A percentile compares a stretch with the other conserved stretches of the same genome.
These are phyloP conservation scores for Apocrypta bakeri DNA, from an alignment of 1,140 invertebrate species.

Conservation along the genomic window DNA sequence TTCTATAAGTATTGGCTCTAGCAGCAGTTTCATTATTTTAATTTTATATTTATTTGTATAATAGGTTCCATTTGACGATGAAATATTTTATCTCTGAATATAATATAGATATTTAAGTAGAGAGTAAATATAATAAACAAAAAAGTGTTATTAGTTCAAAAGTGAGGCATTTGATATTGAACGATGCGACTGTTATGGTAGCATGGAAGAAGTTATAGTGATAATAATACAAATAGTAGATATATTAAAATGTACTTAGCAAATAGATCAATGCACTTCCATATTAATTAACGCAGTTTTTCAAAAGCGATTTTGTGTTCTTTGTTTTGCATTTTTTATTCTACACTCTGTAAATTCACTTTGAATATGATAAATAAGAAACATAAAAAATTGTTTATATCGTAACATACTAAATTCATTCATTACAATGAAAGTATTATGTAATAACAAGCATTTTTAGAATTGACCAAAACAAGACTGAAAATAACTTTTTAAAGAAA, in stretches of 20 bases:
- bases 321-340: neutral
- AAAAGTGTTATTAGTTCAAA: slow-evolving; percentile 29
- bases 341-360: neutral
- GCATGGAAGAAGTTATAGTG: neutral
- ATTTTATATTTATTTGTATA: slow-evolving; percentile 42
- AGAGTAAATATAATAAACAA: neutral
- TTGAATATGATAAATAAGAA: neutral
- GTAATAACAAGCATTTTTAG: neutral
- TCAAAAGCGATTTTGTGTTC: neutral
- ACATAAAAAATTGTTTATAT: neutral
- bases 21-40: slow-evolving; percentile 12
- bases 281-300: neutral
- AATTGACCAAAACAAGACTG: slow-evolving; percentile 25
- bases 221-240: slow-evolving; percentile 21
- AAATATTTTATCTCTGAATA: slow-evolving; percentile 33
- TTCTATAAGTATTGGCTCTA: slow-evolving; percentile 23
- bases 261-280: slow-evolving; percentile 6
- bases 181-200: neutral
- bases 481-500: slow-evolving; percentile 47
- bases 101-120: slow-evolving; percentile 16
- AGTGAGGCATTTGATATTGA: neutral
- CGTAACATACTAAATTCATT: neutral
- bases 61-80: slow-evolving; percentile 17
- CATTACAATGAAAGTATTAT: neutral
- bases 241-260: slow-evolving; percentile 13